Base-by-base conservation (phyloP, 92 coral and sea anemone genomes). In the Phenganax marumi region DNA sequence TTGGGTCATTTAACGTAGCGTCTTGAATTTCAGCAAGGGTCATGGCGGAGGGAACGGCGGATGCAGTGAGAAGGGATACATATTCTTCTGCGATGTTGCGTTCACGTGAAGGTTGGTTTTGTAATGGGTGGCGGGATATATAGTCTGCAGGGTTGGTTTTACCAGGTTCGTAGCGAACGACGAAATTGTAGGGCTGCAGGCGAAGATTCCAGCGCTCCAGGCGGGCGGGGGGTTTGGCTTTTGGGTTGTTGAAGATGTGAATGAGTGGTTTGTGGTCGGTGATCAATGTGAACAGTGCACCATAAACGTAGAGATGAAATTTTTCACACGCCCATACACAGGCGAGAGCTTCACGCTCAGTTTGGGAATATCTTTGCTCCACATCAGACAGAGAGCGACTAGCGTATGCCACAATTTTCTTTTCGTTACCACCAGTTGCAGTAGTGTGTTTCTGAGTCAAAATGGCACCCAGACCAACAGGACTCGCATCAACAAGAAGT, bases 291-390 rank as follows among this genome's bases (percentile, higher is more conserved):
- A 86, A 80, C 26, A 76, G 85, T 10, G 81, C 81, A 19, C 85
- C 85, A 63, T 73, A 80, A 10, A 85, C 68, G 23, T 85, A 85
- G 0, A 77, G 84, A 25, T 77, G 88, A 57, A 85, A 85, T 39
- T 76, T 74, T 56, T 85, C 84, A 23, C 88, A 85, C 57, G 79
- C 88, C 88, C 88, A 78, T 22, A 85, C 76, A 72, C 77, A 63
- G 61, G 76, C 73, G 0, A 86, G 50, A 22, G 89, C 89, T n/a
- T 86, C 89, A 8, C 81, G 85, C 66, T 86, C 85, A 23, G 76
- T 86, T 73, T 86, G 85, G 46, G 81, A 86, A 43, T 86, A 86
- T 54, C 85, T 50, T 70, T 83, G 89, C 18, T 86, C 89, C 8
- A 86, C 85, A 10, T 69, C 64, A 17, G 85, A 69, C 18, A 86